A percentile compares a stretch with the other conserved stretches of the same genome.
phyloP scores from a whole-genome alignment of 2,888 invertebrate species.

The Cactoblastis cactorum region DNA sequence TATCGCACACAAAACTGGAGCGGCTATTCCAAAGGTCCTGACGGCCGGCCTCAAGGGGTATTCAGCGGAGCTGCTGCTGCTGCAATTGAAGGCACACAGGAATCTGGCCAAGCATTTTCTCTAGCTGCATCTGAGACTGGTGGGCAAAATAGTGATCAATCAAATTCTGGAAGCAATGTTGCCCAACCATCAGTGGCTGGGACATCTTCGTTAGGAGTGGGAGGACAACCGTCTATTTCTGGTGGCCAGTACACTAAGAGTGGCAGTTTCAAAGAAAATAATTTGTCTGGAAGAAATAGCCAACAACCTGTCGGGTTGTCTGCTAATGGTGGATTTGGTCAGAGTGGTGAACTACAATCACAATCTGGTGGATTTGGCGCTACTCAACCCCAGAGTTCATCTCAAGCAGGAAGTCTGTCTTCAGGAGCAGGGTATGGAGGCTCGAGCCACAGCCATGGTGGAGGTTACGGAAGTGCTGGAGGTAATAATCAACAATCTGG shows the following conservation, averaged over 20 bases:
- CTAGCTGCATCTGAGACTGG: constrained; percentile 30
- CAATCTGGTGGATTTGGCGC: constrained; percentile 12
- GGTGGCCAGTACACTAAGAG: constrained; percentile 16
- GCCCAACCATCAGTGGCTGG: background rate
- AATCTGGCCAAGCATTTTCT: constrained; percentile 43
- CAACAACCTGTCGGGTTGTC: constrained; percentile 1
- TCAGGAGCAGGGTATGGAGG: constrained; percentile 12
- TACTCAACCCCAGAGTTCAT: constrained; percentile 10
- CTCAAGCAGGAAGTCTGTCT: constrained; percentile 1
- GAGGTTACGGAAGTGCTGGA: constrained; percentile 9
- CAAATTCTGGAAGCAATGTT: constrained; percentile 15
- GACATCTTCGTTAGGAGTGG: background rate
- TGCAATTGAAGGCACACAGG: constrained; percentile 29
- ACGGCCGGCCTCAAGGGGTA: constrained; percentile 43
- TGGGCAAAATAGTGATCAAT: constrained; percentile 1
- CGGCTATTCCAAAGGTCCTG: constrained; percentile 37
- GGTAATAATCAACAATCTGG: background rate
- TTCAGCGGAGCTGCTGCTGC: constrained; percentile 49
- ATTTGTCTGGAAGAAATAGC: constrained; percentile 24
- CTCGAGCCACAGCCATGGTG: background rate
- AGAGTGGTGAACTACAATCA: constrained; percentile 4
- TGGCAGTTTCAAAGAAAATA: constrained; percentile 34
- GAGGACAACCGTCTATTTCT: background rate
- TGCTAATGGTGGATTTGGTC: constrained; percentile 1
- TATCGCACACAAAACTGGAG: constrained; percentile 55